These are phyloP conservation scores for Zootoca vivipara DNA, from an alignment of 2,113 vertebrate genomes.

Conservation along the genomic window DNA sequence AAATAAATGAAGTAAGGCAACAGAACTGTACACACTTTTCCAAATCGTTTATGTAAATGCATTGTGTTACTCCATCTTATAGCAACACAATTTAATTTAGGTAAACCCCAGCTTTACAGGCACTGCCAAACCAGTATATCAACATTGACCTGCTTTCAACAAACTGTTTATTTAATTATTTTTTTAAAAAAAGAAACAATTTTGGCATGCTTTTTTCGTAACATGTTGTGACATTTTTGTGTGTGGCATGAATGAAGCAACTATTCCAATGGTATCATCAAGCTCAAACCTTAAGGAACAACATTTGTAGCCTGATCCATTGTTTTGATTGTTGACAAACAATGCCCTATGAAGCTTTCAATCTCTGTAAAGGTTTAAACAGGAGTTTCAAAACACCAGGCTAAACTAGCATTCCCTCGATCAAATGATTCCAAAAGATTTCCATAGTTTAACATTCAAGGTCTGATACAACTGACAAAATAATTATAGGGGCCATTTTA, in stretches of 20 bases:
- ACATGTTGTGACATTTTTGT: not conserved
- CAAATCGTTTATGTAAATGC: no score
- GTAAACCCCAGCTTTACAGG: no score
- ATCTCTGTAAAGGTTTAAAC: conserved; percentile 35
- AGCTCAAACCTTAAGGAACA: conserved; percentile 13
- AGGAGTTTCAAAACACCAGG: conserved; percentile 49
- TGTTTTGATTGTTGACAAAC: conserved; percentile 5
- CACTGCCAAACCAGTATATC: not conserved
- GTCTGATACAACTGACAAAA: conserved; percentile 64
- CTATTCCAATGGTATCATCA: not conserved
- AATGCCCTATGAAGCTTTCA: not conserved
- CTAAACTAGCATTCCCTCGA: conserved; percentile 3
- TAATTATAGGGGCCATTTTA: conserved; percentile 64
- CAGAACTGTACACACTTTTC: not conserved
- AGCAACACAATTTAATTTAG: no score
- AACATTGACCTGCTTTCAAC: not conserved
- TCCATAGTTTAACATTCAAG: conserved; percentile 45
- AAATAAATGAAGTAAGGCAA: not conserved
- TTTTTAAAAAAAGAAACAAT: no score
- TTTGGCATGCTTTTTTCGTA: not conserved
- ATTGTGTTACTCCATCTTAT: no score
- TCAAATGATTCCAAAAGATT: conserved; percentile 61
- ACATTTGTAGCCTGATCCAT: not conserved
- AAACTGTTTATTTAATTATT: not conserved
- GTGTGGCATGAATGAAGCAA: not conserved